A percentile compares a stretch with the other conserved stretches of the same genome.
Evolutionary conservation across 30 jellyfish, hydroid and myxozoan genomes (phyloP).

Genomic region (Chrysaora quinquecirrha): DNA sequence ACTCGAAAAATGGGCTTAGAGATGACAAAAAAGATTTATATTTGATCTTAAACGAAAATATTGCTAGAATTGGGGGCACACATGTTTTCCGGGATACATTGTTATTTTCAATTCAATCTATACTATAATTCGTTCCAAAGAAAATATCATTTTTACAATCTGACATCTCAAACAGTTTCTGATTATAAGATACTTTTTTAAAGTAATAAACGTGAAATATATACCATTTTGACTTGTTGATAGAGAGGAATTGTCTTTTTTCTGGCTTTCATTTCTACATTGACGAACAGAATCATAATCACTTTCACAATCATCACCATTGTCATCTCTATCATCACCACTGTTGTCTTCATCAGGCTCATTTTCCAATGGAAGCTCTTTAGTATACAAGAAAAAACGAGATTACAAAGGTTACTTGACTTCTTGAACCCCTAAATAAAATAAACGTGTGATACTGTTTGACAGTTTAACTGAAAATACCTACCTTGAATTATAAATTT

Average conservation of each 20-base stretch:
- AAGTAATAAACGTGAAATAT: neutral
- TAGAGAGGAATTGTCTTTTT: neutral
- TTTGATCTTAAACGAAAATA: neutral
- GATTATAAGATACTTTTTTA: no score
- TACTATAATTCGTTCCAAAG: neutral
- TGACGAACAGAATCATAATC: neutral
- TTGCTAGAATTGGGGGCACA: neutral
- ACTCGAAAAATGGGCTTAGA: neutral
- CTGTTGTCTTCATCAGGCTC: neutral
- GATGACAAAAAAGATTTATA: neutral
- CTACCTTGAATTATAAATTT: neutral
- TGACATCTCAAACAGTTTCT: neutral
- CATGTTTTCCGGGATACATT: neutral
- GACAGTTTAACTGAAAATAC: neutral
- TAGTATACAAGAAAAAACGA: neutral
- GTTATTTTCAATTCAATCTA: neutral
- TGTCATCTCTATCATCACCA: neutral
- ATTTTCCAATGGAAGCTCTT: conserved; percentile 9
- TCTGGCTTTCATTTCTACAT: neutral
- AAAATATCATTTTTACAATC: neutral
- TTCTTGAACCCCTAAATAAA: no score
- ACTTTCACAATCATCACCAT: neutral
- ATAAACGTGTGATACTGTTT: neutral
- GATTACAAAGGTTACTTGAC: neutral
- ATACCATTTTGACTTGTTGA: neutral